phyloP scores from a whole-genome alignment of 2,888 invertebrate species.

The Eledona agricola region DNA sequence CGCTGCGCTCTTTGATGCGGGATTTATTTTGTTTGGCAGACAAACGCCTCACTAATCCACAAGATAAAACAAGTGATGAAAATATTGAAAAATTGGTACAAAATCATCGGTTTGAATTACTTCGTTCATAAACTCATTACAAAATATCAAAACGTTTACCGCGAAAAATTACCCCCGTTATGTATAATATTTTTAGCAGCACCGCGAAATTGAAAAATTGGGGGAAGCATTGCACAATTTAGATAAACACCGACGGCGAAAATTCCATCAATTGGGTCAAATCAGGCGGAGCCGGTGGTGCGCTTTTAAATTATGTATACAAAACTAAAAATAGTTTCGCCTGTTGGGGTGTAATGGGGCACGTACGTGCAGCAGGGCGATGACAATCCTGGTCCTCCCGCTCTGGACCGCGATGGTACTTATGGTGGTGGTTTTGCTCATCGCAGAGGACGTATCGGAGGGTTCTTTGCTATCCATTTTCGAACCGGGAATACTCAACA shows the following conservation, averaged over 20 bases:
- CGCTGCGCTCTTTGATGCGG: no score
- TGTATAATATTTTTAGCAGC: no score
- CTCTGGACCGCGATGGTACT: conserved; percentile 92
- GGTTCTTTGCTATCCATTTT: conserved; percentile 45
- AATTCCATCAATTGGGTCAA: conserved; percentile 12
- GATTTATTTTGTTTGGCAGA: no score
- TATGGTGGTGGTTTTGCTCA: conserved; percentile 78
- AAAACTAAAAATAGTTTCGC: not conserved
- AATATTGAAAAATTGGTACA: no score
- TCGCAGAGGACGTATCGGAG: conserved; percentile 49
- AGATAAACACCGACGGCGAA: no score
- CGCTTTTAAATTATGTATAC: conserved; percentile 2
- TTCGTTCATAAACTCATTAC: conserved; percentile 1
- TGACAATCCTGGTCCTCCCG: conserved; percentile 84
- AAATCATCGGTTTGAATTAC: conserved; percentile 8
- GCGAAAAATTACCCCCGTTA: no score
- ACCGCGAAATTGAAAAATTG: no score
- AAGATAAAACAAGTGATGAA: no score
- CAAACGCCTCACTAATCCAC: no score
- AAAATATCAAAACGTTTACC: no score
- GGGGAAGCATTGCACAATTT: no score
- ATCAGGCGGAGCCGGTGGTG: conserved; percentile 7
- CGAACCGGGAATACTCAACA: conserved; percentile 28
- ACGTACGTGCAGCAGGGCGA: conserved; percentile 87
- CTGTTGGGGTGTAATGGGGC: not conserved